phyloP scores from a whole-genome alignment of 2,797 vertebrate genomes.

The Neoniphon sammara region DNA sequence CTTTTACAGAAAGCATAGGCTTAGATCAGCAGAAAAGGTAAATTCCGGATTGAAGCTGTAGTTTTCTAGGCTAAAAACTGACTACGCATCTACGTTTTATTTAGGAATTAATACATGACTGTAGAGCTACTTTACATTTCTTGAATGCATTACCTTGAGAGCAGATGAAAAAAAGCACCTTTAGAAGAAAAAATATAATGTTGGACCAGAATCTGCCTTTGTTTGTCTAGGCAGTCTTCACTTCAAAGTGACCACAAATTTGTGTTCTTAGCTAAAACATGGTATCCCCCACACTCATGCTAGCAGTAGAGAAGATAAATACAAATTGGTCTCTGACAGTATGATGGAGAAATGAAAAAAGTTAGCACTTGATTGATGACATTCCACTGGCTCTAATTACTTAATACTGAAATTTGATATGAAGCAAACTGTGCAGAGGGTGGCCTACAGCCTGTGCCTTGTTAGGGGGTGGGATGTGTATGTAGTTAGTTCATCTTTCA shows the following conservation, averaged over 20 bases:
- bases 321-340: slow-evolving; percentile 75
- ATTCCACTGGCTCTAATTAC: slow-evolving; percentile 77
- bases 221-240: slow-evolving; percentile 59
- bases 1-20: not conserved
- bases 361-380: slow-evolving; percentile 74
- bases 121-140: not conserved
- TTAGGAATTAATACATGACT: too few relatives aligned
- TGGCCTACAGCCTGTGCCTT: slow-evolving; percentile 40
- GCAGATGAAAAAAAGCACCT: slow-evolving; percentile 34
- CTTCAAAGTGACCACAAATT: slow-evolving; percentile 70
- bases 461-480: not conserved
- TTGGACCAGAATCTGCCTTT: slow-evolving; percentile 43
- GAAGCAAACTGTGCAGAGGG: slow-evolving; percentile 51
- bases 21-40: not conserved
- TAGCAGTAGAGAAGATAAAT: slow-evolving; percentile 67
- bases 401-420: slow-evolving; percentile 75
- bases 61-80: too few relatives aligned
- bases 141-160: slow-evolving; percentile 35
- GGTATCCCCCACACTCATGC: slow-evolving; percentile 39
- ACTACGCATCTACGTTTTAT: too few relatives aligned
- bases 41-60: too few relatives aligned
- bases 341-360: slow-evolving; percentile 76
- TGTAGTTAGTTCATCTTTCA: slow-evolving; percentile 54
- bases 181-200: slow-evolving; percentile 28
- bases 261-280: slow-evolving; percentile 54